These are phyloP conservation scores for Pararge aegeria DNA, from an alignment of 1,140 invertebrate genomes.

Conservation along the genomic window DNA sequence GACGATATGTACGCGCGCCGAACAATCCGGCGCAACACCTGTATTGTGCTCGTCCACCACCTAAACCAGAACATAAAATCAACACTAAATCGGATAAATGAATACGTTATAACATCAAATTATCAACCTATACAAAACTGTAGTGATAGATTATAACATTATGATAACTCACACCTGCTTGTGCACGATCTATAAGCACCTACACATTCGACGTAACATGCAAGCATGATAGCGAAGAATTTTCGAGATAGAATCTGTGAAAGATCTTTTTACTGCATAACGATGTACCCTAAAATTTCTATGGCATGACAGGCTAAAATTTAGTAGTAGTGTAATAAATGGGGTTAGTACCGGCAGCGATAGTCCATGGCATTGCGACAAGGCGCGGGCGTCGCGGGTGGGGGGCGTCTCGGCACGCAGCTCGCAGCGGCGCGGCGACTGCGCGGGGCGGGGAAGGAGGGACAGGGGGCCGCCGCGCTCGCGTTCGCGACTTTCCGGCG, in stretches of 20 bases:
- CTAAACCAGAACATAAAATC: conserved; percentile 64
- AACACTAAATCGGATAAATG: neutral
- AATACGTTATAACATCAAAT: too few species aligned
- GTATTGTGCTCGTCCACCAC: conserved; percentile 90
- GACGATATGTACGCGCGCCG: conserved; percentile 85
- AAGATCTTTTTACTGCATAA: neutral
- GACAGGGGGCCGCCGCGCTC: conserved; percentile 33
- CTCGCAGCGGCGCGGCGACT: conserved; percentile 30
- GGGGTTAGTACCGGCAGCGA: conserved; percentile 80
- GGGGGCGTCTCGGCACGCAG: conserved; percentile 47
- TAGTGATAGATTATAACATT: conserved; percentile 1
- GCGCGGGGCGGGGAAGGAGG: conserved; percentile 22
- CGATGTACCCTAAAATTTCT: conserved; percentile 20
- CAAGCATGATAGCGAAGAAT: conserved; percentile 36
- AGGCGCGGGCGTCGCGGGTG: conserved; percentile 67
- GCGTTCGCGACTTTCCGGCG: conserved; percentile 22
- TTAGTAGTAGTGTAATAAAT: conserved; percentile 75
- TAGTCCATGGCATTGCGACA: conserved; percentile 76
- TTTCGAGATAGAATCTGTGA: conserved; percentile 8
- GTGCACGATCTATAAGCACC: conserved; percentile 46
- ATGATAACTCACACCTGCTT: conserved; percentile 21
- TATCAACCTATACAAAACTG: neutral
- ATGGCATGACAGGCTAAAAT: conserved; percentile 54
- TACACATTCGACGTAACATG: conserved; percentile 38
- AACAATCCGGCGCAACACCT: conserved; percentile 83